Evolutionary conservation across 1,140 invertebrate species (phyloP).

Genomic region (Nixonia krombeini): DNA sequence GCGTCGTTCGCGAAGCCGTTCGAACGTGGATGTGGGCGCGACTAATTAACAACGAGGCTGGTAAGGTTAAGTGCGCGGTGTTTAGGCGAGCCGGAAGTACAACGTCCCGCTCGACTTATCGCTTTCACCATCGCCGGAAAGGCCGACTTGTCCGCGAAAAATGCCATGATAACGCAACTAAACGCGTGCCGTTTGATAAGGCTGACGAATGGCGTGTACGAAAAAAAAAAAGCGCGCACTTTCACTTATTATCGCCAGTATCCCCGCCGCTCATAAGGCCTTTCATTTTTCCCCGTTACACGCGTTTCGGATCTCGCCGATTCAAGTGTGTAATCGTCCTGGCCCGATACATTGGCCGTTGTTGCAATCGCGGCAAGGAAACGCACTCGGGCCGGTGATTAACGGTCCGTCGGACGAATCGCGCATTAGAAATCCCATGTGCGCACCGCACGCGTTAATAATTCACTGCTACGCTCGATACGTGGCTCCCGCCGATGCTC

Average conservation of each 20-base stretch:
- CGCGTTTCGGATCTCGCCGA: constrained; percentile 15
- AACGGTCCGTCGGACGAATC: constrained; percentile 43
- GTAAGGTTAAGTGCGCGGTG: constrained; percentile 56
- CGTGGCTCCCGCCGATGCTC: constrained; percentile 2
- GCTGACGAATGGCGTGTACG: constrained; percentile 6
- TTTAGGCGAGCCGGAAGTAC: constrained; percentile 52
- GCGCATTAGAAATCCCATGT: constrained; percentile 41
- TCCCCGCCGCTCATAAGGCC: constrained; percentile 16
- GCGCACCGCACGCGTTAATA: constrained; percentile 26
- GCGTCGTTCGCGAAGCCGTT: constrained; percentile 1
- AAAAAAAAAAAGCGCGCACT: constrained; percentile 4
- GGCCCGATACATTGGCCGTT: constrained; percentile 23
- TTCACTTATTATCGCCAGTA: constrained; percentile 25
- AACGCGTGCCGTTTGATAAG: too few species aligned
- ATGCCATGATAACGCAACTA: too few species aligned
- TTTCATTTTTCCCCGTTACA: too few species aligned
- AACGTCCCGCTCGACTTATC: constrained; percentile 31
- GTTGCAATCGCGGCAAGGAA: constrained; percentile 22
- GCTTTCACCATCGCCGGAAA: background rate
- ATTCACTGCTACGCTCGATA: constrained; percentile 25
- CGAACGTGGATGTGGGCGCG: constrained; percentile 35
- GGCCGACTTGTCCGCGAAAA: constrained; percentile 4
- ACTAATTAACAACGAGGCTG: constrained; percentile 58
- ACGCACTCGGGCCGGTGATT: constrained; percentile 45
- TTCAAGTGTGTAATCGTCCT: constrained; percentile 18